These are phyloP conservation scores for Paguma larvata DNA, from an alignment of 2,797 vertebrate genomes.

Conservation along the genomic window DNA sequence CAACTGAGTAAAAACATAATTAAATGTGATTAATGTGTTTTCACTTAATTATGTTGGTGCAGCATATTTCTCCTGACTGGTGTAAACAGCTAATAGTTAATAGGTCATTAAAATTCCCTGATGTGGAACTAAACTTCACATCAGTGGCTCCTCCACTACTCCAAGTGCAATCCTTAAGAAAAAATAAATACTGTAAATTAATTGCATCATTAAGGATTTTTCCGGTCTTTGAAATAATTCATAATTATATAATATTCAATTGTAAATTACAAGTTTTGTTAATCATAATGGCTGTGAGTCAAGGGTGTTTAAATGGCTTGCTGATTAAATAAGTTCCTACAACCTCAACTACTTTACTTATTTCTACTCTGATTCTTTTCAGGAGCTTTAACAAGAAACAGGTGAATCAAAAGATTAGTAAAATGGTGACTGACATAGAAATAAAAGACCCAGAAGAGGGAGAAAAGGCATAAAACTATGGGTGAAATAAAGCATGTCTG, in stretches of 20 bases:
- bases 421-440: neutral
- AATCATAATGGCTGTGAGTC: neutral
- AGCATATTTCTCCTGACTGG: conserved; percentile 21
- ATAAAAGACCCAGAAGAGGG: neutral
- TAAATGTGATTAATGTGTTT: conserved; percentile 61
- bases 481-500: neutral
- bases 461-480: neutral
- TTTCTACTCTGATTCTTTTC: neutral
- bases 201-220: neutral
- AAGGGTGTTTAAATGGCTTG: conserved; percentile 22
- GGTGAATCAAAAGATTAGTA: neutral
- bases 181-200: conserved; percentile 61
- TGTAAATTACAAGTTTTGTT: conserved; percentile 41
- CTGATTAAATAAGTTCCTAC: conserved; percentile 28
- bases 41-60: conserved; percentile 14
- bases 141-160: neutral
- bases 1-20: conserved; percentile 30
- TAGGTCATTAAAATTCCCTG: conserved; percentile 33
- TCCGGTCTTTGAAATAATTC: conserved; percentile 49
- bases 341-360: conserved; percentile 5
- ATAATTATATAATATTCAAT: conserved; percentile 50
- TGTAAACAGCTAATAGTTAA: conserved; percentile 38
- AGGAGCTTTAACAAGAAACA: neutral
- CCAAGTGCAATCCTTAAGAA: conserved; percentile 35
- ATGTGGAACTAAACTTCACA: neutral